Percentiles rank a stretch among this genome's conserved stretches.
These are phyloP conservation scores for Cassiopea andromeda DNA, from an alignment of 30 jellyfish, hydroid and myxozoan species.

Conservation along the genomic window DNA sequence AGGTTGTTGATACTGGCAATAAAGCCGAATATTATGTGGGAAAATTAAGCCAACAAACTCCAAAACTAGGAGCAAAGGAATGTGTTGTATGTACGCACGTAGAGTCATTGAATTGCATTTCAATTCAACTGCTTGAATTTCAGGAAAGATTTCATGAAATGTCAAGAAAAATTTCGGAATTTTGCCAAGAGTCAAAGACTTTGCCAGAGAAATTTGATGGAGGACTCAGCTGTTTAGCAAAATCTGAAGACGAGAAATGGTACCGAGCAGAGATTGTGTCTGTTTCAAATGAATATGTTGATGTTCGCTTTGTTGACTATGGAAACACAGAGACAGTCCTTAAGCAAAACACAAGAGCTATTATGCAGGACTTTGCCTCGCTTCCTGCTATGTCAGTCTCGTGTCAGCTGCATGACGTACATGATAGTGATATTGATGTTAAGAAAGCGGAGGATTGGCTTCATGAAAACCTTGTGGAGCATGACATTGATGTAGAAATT, in stretches of 20 bases:
- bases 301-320: slow-evolving; percentile 74
- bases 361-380: slow-evolving; percentile 36
- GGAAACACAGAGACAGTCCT: slow-evolving; percentile 60
- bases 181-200: slow-evolving; percentile 3
- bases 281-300: slow-evolving; percentile 7
- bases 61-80: slow-evolving; percentile 25
- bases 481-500: slow-evolving; percentile 33
- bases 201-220: background rate
- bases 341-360: slow-evolving; percentile 26
- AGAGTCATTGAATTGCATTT: slow-evolving; percentile 19
- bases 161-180: slow-evolving; percentile 21
- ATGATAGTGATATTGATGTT: slow-evolving; percentile 59
- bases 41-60: background rate
- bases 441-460: slow-evolving; percentile 59
- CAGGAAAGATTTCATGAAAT: slow-evolving; percentile 1
- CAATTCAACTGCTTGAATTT: slow-evolving; percentile 1
- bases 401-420: slow-evolving; percentile 80
- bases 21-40: background rate
- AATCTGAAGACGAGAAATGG: slow-evolving; percentile 72
- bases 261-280: slow-evolving; percentile 65
- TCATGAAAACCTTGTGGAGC: slow-evolving; percentile 53
- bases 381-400: slow-evolving; percentile 40
- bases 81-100: slow-evolving; percentile 16
- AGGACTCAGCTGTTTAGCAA: slow-evolving; percentile 51
- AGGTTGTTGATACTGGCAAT: background rate